Percentiles rank a stretch among this genome's conserved stretches.
These are phyloP conservation scores for Tetragnatha versicolor DNA, from an alignment of 1,140 invertebrate genomes.

Conservation along the genomic window DNA sequence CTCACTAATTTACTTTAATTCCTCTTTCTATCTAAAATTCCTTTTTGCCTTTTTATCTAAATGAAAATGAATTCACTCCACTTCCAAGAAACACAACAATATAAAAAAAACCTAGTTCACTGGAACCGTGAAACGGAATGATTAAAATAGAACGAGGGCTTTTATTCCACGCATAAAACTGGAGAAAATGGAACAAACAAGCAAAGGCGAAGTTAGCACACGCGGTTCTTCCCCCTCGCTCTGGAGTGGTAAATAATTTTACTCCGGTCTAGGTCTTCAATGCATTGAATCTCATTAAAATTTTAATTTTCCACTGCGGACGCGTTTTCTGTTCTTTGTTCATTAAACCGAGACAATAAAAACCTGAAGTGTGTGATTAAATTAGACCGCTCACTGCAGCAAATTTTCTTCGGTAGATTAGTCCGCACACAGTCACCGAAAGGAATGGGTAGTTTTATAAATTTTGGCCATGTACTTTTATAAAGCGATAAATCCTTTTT, in stretches of 20 bases:
- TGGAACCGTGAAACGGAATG: slow-evolving; percentile 4
- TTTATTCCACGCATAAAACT: slow-evolving; percentile 6
- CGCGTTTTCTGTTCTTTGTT: slow-evolving; percentile 1
- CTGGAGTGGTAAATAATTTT: slow-evolving; percentile 9
- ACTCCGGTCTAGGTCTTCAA: neutral
- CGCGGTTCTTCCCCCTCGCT: neutral
- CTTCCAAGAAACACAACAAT: too few relatives aligned
- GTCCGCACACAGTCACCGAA: too few relatives aligned
- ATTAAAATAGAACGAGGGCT: slow-evolving; percentile 17
- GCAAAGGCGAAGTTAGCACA: neutral
- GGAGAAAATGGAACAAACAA: neutral
- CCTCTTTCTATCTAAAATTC: neutral
- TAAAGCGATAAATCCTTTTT: too few relatives aligned
- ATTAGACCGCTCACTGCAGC: neutral
- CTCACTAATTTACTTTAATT: too few relatives aligned
- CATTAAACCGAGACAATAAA: slow-evolving; percentile 10
- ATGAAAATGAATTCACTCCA: too few relatives aligned
- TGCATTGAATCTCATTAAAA: slow-evolving; percentile 24
- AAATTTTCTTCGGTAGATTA: neutral
- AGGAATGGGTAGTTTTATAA: too few relatives aligned
- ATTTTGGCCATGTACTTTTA: too few relatives aligned
- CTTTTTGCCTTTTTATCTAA: neutral
- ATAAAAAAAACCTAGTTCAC: too few relatives aligned
- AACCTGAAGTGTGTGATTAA: slow-evolving; percentile 2
- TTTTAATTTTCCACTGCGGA: slow-evolving; percentile 9